Base-by-base conservation (phyloP, 1,140 invertebrate genomes). In the Portunus trituberculatus region DNA sequence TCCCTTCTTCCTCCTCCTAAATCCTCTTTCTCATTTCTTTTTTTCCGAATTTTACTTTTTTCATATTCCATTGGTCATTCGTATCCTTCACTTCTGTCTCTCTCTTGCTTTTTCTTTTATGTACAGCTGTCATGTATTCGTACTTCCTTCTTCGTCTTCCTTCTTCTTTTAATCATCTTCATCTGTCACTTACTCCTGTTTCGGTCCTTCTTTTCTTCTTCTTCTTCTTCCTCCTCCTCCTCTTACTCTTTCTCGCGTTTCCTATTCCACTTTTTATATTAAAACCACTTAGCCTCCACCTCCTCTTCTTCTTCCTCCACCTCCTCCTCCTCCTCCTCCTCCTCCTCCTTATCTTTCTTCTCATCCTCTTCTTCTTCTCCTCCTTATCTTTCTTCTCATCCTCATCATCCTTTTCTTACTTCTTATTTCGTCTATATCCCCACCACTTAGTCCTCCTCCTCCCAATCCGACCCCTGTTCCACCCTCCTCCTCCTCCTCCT, bases 261-360 rank as follows among this genome's bases (percentile, higher is more conserved):
- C 31, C 86, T 45, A 7, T 20, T 10, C 28, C 39, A 52, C 14
- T 14, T 52, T 14, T 52, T n/a, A n/a, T n/a, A n/a, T n/a, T n/a
- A n/a, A n/a, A n/a, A n/a, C n/a, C n/a, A n/a, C 48, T 52, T 52
- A 52, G 14, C 10, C 12, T 88, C 86, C 86, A 2, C 20, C 25
- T n/a, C 25, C 10, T 39, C 14, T 3, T 86, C 32, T 39, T 86
- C 83, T 0, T 39, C 2, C 16, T 20, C 52, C 8, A 4, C 3
- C 86, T 45, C 45, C 25, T 88, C 86, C 86, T 91, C 45, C 48
- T 48, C 46, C 48, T 91, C 46, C 32, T 91, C 48, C 48, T 52
- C n/a, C n/a, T 46, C 90, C 32, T 14, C 16, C 10, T 52, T 28
- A 7, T 91, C 89, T 8, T 45, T 10, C 76, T 59, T 4, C 45